phyloP scores from a whole-genome alignment of 2,113 vertebrate genomes.

The Mormoops blainvillei region DNA sequence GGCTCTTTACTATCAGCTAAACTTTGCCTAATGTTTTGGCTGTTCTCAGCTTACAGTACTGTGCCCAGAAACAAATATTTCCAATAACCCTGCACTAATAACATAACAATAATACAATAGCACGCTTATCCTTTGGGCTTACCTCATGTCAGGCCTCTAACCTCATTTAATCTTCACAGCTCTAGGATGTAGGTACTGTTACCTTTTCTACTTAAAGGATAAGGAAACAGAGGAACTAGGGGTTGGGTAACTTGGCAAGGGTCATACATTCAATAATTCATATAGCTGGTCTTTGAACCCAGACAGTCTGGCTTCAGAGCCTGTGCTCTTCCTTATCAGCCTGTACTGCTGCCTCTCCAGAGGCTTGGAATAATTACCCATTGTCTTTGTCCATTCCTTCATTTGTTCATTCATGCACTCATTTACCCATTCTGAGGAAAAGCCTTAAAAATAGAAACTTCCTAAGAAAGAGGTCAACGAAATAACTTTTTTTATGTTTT shows the following conservation, averaged over 20 bases:
- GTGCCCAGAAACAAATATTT: background rate
- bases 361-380: background rate
- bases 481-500: background rate
- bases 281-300: background rate
- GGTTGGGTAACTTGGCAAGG: background rate
- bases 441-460: background rate
- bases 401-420: background rate
- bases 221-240: background rate
- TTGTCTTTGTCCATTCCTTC: background rate
- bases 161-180: background rate
- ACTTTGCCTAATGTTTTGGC: background rate
- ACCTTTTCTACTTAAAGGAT: background rate
- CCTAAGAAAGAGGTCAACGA: background rate
- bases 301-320: background rate
- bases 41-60: background rate
- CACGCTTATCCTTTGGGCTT: background rate
- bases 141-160: background rate
- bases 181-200: background rate
- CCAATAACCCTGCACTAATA: background rate
- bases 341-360: background rate
- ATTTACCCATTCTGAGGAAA: background rate
- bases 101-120: background rate
- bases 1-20: background rate
- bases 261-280: background rate
- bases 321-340: background rate